Conservation (phyloP, 1,140 invertebrate genomes). For the Schmidtea mediterranea region DNA sequence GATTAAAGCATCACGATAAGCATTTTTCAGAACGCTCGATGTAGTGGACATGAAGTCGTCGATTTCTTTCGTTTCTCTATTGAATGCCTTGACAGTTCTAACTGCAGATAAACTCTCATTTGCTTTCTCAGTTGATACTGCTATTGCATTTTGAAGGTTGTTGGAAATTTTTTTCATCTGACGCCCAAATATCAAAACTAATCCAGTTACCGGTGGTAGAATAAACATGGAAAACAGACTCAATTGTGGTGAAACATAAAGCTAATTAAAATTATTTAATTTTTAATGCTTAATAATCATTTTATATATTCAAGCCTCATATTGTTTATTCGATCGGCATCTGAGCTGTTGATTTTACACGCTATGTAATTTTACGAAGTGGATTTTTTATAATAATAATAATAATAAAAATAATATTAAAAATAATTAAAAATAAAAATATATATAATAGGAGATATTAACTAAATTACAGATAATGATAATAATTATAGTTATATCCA, state of each 20-base stretch:
- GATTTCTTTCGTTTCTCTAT: constrained; percentile 39
- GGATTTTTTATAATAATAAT: constrained; percentile 12
- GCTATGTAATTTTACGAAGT: too few species aligned
- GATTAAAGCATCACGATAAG: constrained; percentile 57
- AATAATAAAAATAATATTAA: constrained; percentile 10
- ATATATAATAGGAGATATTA: too few species aligned
- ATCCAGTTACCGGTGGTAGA: constrained; percentile 54
- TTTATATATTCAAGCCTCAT: too few species aligned
- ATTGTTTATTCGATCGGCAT: too few species aligned
- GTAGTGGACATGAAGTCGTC: constrained; percentile 41
- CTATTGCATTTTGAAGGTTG: constrained; percentile 51
- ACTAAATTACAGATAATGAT: too few species aligned
- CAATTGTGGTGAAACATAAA: constrained; percentile 63
- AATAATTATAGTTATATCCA: too few species aligned
- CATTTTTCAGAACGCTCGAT: constrained; percentile 43
- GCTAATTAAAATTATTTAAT: constrained; percentile 29
- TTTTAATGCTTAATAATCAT: too few species aligned
- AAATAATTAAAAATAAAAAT: too few species aligned
- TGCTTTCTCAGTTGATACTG: constrained; percentile 47
- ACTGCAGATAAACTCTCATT: constrained; percentile 78
- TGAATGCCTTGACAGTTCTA: constrained; percentile 69
- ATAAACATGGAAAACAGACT: constrained; percentile 52
- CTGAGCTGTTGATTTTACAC: too few species aligned
- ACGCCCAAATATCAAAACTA: constrained; percentile 62
- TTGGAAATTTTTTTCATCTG: constrained; percentile 57